Base-by-base conservation (phyloP, 2,113 vertebrate genomes). In the Tyto alba region DNA sequence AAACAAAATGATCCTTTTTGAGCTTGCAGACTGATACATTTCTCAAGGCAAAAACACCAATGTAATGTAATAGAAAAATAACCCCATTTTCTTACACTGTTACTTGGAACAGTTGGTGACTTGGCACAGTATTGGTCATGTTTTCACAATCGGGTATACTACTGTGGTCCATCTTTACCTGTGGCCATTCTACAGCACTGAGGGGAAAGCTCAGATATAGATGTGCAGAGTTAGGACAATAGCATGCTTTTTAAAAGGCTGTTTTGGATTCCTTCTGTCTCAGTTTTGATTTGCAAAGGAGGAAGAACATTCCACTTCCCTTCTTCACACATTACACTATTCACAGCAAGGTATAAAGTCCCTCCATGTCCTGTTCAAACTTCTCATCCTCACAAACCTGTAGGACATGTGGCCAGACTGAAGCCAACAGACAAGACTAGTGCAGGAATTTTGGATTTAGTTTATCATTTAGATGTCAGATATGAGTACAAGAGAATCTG, bases 131-230 rank as follows among this genome's bases (percentile, higher is more conserved):
- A 16, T 12, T 22, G 55, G n/a, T 80, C 50, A 29, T 36, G 53
- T 48, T 73, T 18, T 63, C 52, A 52, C 56, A 32, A 21, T n/a
- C 22, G 5, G 32, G 6, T 32, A 47, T 23, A 7, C 40, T 45
- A 13, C 59, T 85, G 23, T 41, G 27, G 56, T 22, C 40, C 16
- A 19, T 10, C 88, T 29, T 45, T 7, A 48, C 34, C 62, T 80
- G 48, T 23, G 14, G 23, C 23, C 0, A 0, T 62, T 64, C 29
- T 34, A 1, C 0, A 3, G 40, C n/a, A 7, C 4, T n/a, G 45
- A 74, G 66, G 32, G 32, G 8, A n/a, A 32, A 26, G 29, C 45
- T 88, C 69, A 59, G 64, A 3, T 47, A 50, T 0, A 41, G 52
- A 56, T 87, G 19, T 38, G 40, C 89, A 81, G 23, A 43, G 64